Conservation (phyloP, 2,888 invertebrate species). For the Sicus ferrugineus region DNA sequence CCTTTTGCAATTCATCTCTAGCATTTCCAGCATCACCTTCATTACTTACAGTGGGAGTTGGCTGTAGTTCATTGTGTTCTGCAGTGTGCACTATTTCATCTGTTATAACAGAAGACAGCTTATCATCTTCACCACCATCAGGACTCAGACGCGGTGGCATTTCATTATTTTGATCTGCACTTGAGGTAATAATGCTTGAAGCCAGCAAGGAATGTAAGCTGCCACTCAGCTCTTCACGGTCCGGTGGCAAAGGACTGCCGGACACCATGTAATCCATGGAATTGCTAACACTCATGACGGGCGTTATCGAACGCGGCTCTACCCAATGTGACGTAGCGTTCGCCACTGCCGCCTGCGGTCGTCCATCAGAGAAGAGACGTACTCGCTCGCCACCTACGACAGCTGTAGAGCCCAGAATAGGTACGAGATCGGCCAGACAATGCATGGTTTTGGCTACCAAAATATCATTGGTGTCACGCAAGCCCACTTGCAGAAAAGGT, state of each 20-base stretch:
- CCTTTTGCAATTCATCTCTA: background rate
- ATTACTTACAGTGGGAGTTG: background rate
- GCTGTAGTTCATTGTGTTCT: background rate
- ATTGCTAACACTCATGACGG: conserved; percentile 53
- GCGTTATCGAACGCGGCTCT: conserved; percentile 64
- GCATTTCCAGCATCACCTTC: background rate
- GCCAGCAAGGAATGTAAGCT: conserved; percentile 46
- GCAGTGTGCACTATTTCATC: conserved; percentile 10
- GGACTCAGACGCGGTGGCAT: conserved; percentile 81
- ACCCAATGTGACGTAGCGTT: conserved; percentile 54
- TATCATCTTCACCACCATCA: conserved; percentile 81
- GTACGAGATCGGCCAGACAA: conserved; percentile 84
- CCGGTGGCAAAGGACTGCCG: conserved; percentile 58
- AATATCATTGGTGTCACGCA: conserved; percentile 85
- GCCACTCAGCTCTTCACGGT: conserved; percentile 49
- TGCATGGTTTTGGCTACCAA: conserved; percentile 83
- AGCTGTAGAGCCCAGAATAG: conserved; percentile 79
- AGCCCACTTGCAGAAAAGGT: conserved; percentile 87
- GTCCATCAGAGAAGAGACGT: conserved; percentile 85
- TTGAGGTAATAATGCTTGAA: conserved; percentile 47
- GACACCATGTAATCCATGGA: conserved; percentile 57
- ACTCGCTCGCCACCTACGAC: conserved; percentile 85
- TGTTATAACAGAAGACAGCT: conserved; percentile 39
- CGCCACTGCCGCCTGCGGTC: conserved; percentile 68
- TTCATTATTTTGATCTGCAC: conserved; percentile 50